These are phyloP conservation scores for Meda fulgida DNA, from an alignment of 2,797 vertebrate species.

Conservation along the genomic window DNA sequence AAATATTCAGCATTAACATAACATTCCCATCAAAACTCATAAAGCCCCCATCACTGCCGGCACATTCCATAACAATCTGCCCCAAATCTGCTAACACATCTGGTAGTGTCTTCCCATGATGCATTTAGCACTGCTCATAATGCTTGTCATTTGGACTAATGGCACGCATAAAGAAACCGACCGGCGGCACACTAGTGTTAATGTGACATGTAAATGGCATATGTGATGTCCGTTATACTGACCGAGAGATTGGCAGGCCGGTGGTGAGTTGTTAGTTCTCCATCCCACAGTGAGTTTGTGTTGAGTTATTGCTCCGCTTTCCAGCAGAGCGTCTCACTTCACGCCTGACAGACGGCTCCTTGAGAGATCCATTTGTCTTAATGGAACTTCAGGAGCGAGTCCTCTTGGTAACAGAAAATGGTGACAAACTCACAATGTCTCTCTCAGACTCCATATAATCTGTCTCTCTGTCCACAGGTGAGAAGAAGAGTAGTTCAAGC, in stretches of 20 bases:
- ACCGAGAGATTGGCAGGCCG: slow-evolving; percentile 15
- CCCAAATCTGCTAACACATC: not conserved
- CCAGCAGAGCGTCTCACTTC: slow-evolving; percentile 50
- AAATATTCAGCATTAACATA: slow-evolving; percentile 34
- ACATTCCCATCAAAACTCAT: slow-evolving; percentile 30
- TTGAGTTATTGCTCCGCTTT: slow-evolving; percentile 54
- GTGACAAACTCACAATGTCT: slow-evolving; percentile 56
- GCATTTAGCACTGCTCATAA: slow-evolving; percentile 6
- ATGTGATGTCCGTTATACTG: slow-evolving; percentile 14
- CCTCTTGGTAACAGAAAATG: slow-evolving; percentile 54
- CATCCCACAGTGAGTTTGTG: slow-evolving; percentile 39
- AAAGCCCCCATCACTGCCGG: slow-evolving; percentile 7
- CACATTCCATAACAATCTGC: not conserved
- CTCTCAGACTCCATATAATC: not conserved
- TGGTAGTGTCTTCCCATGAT: not conserved
- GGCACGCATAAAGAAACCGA: not conserved
- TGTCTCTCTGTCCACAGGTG: slow-evolving; percentile 33
- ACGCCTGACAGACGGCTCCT: slow-evolving; percentile 57
- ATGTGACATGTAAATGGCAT: slow-evolving; percentile 9
- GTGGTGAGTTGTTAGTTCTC: slow-evolving; percentile 24
- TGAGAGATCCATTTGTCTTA: slow-evolving; percentile 61
- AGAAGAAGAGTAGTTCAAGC: slow-evolving; percentile 17
- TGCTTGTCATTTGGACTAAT: slow-evolving; percentile 16
- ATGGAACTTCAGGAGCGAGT: slow-evolving; percentile 53
- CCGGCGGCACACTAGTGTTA: not conserved